Percentiles rank a stretch among this genome's conserved stretches.
Evolutionary conservation across 2,113 vertebrate genomes (phyloP).

Genomic region (Gymnocephalus cernua): DNA sequence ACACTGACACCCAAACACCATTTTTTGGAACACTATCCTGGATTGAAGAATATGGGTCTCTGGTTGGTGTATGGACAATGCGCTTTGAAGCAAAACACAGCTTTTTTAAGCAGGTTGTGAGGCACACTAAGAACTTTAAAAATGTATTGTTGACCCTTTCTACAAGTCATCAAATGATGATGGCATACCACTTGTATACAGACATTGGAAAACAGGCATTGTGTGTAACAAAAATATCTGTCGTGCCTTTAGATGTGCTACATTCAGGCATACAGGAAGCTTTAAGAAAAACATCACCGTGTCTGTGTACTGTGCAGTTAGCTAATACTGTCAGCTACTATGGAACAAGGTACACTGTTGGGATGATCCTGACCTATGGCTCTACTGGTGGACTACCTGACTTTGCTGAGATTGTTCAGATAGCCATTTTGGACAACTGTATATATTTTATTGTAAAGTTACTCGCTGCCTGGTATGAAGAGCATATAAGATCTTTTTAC

Average conservation of each 20-base stretch:
- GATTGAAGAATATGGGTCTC: too few species aligned
- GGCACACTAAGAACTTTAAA: neutral
- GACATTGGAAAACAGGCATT: conserved; percentile 4
- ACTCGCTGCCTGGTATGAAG: conserved; percentile 49
- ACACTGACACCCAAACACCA: too few species aligned
- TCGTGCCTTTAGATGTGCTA: conserved; percentile 13
- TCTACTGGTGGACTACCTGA: conserved; percentile 43
- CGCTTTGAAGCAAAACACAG: too few species aligned
- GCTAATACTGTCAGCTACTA: conserved; percentile 20
- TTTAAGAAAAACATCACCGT: conserved; percentile 33
- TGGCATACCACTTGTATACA: neutral
- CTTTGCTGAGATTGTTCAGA: conserved; percentile 60
- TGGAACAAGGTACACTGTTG: conserved; percentile 40
- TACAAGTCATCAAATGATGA: neutral
- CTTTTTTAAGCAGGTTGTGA: too few species aligned
- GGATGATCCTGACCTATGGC: conserved; percentile 43
- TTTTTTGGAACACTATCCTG: too few species aligned
- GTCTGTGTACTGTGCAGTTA: conserved; percentile 33
- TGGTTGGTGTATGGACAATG: too few species aligned
- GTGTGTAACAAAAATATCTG: conserved; percentile 6
- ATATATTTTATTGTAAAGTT: conserved; percentile 52
- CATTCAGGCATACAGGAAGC: conserved; percentile 34
- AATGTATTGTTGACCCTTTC: conserved; percentile 4
- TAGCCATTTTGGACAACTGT: conserved; percentile 44
- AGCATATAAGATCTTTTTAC: conserved; percentile 60